phyloP scores from a whole-genome alignment of 1,140 invertebrate genomes.

The Drosophila nannoptera region DNA sequence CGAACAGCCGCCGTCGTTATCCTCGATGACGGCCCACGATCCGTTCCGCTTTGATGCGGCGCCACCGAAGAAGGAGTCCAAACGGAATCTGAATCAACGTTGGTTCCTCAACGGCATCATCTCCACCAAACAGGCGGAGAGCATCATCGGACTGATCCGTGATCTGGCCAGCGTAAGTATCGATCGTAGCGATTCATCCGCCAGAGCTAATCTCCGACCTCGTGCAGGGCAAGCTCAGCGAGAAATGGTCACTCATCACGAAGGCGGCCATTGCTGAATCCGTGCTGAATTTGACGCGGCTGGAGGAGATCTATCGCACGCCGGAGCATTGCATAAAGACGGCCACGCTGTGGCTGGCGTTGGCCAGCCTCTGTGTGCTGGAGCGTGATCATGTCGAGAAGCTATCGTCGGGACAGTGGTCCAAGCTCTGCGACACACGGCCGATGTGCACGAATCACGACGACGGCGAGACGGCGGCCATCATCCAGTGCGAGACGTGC shows the following conservation, averaged over 20 bases:
- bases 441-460: conserved; percentile 96
- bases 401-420: conserved; percentile 86
- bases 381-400: conserved; percentile 94
- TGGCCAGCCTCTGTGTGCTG: conserved; percentile 95
- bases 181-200: no score
- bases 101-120: conserved; percentile 94
- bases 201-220: neutral
- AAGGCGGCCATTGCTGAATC: conserved; percentile 95
- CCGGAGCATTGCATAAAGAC: conserved; percentile 88
- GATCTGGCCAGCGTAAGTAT: conserved; percentile 93
- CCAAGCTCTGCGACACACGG: conserved; percentile 79
- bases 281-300: conserved; percentile 90
- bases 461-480: conserved; percentile 95
- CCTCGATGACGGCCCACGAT: conserved; percentile 30
- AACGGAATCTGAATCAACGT: conserved; percentile 76
- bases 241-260: conserved; percentile 91
- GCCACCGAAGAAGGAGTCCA: conserved; percentile 44
- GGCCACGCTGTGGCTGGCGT: conserved; percentile 93
- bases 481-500: conserved; percentile 94
- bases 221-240: conserved; percentile 90
- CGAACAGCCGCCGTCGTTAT: conserved; percentile 14
- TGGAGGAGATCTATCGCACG: conserved; percentile 86
- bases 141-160: conserved; percentile 91
- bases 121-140: conserved; percentile 90
- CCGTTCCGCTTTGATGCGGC: conserved; percentile 64